Percentiles rank a stretch among this genome's conserved stretches.
Conservation (phyloP, 2,113 vertebrate species). For the Cyprinus carpio region DNA sequence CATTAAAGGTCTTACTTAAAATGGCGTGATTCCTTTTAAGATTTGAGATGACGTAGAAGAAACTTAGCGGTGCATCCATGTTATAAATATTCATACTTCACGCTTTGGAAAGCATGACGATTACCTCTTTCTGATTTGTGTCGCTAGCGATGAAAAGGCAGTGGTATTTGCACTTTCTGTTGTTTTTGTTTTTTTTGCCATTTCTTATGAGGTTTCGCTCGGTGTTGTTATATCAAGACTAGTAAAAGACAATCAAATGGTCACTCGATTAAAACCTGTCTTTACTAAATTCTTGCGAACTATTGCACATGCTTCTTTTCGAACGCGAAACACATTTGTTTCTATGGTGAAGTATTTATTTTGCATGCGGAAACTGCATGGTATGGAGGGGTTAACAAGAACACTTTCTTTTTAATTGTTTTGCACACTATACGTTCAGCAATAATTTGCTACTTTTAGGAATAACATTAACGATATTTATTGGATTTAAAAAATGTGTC, state of each 20-base stretch:
- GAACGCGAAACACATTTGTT: slow-evolving; percentile 37
- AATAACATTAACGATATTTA: slow-evolving; percentile 46
- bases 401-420: slow-evolving; percentile 61
- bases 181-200: not conserved
- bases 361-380: slow-evolving; percentile 60
- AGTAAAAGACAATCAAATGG: slow-evolving; percentile 62
- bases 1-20: slow-evolving; percentile 64
- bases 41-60: slow-evolving; percentile 56
- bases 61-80: slow-evolving; percentile 69
- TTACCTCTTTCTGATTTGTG: slow-evolving; percentile 54
- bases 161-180: slow-evolving; percentile 43
- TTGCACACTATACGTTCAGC: slow-evolving; percentile 76
- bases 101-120: slow-evolving; percentile 68
- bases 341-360: slow-evolving; percentile 53
- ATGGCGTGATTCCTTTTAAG: slow-evolving; percentile 58
- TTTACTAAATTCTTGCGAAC: slow-evolving; percentile 43
- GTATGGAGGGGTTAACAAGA: slow-evolving; percentile 45
- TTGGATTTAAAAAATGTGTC: slow-evolving; percentile 59
- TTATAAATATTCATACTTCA: slow-evolving; percentile 69
- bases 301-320: slow-evolving; percentile 46
- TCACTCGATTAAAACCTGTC: slow-evolving; percentile 44
- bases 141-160: slow-evolving; percentile 59
- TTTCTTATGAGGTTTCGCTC: not conserved
- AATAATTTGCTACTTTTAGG: slow-evolving; percentile 72
- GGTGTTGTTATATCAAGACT: slow-evolving; percentile 31